phyloP scores from a whole-genome alignment of 2,113 vertebrate genomes.

The Takifugu bimaculatus region DNA sequence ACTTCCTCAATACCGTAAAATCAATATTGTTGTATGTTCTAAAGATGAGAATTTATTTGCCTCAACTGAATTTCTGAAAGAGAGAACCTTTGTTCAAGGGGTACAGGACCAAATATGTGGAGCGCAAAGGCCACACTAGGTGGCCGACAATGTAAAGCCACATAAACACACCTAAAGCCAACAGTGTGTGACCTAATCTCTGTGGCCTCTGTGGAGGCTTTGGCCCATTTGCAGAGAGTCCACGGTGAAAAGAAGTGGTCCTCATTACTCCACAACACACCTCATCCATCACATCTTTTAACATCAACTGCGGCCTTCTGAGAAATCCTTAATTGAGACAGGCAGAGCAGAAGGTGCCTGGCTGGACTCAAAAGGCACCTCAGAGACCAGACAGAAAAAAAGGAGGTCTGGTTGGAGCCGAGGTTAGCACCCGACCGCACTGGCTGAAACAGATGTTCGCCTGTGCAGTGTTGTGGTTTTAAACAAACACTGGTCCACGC shows the following conservation, averaged over 20 bases:
- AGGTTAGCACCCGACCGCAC: slow-evolving; percentile 51
- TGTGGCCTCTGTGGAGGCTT: not conserved
- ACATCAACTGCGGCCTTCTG: slow-evolving; percentile 31
- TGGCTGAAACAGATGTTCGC: slow-evolving; percentile 46
- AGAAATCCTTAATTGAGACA: slow-evolving; percentile 45
- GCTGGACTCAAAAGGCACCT: slow-evolving; percentile 30
- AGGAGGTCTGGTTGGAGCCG: slow-evolving; percentile 22
- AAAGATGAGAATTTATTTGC: too few species aligned
- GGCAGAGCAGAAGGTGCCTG: slow-evolving; percentile 35
- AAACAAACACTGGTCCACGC: slow-evolving; percentile 51
- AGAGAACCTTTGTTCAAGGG: too few species aligned
- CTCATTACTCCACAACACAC: not conserved
- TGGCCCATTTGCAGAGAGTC: not conserved
- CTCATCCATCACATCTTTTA: slow-evolving; percentile 13
- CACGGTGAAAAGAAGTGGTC: slow-evolving; percentile 8
- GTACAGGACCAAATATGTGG: too few species aligned
- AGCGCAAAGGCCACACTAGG: not conserved
- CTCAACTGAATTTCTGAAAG: too few species aligned
- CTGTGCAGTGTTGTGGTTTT: slow-evolving; percentile 54
- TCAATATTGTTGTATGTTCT: too few species aligned
- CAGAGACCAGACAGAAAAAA: slow-evolving; percentile 23
- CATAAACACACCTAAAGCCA: not conserved
- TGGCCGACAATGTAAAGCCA: slow-evolving; percentile 4
- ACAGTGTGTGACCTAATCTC: not conserved
- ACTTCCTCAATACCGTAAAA: not conserved